Evolutionary conservation across 2,113 vertebrate species (phyloP).

Genomic region (Odocoileus hemionus): DNA sequence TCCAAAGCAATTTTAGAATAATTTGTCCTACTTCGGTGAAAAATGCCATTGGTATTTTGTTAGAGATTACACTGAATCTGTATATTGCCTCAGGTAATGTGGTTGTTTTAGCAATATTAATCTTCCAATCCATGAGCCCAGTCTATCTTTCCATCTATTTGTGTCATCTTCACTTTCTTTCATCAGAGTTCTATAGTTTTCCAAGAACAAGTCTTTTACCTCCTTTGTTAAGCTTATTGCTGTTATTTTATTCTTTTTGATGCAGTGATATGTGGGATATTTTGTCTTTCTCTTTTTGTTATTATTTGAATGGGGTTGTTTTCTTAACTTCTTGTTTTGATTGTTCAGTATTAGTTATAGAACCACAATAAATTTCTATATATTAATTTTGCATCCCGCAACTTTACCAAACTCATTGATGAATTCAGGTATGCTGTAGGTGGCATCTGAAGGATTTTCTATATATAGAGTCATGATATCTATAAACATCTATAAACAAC

Average conservation of each 20-base stretch:
- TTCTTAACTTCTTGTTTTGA: not conserved
- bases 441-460: not conserved
- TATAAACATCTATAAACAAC: not conserved
- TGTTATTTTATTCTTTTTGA: not conserved
- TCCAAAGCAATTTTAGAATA: not conserved
- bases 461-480: not conserved
- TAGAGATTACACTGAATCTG: not conserved
- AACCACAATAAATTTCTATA: not conserved
- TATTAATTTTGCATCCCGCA: not conserved
- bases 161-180: not conserved
- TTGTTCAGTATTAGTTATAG: not conserved
- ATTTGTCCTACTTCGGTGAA: not conserved
- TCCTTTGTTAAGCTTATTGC: not conserved
- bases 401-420: not conserved
- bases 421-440: not conserved
- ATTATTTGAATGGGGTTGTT: not conserved
- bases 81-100: not conserved
- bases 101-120: not conserved
- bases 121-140: not conserved
- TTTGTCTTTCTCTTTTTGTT: not conserved
- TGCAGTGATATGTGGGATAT: not conserved
- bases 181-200: not conserved
- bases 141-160: not conserved
- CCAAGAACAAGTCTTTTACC: not conserved
- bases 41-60: not conserved